Evolutionary conservation across 2,888 invertebrate species (phyloP).

Genomic region (Conomelus anceps): DNA sequence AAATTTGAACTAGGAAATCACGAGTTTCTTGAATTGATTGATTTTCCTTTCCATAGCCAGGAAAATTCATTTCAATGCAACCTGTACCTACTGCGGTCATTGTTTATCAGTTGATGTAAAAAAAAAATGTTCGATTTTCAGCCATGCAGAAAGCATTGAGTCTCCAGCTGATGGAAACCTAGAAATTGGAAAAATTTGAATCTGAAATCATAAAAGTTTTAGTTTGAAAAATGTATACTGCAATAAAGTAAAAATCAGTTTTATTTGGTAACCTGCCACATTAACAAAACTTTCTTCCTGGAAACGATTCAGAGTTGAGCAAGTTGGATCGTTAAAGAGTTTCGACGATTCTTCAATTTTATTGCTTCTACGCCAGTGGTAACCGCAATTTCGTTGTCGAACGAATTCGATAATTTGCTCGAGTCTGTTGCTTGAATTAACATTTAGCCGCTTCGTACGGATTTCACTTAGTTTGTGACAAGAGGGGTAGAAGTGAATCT

Average conservation of each 20-base stretch:
- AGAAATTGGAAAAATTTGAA: not conserved
- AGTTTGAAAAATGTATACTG: not conserved
- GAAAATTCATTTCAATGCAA: no score
- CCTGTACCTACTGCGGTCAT: no score
- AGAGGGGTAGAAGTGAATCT: not conserved
- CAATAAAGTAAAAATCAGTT: not conserved
- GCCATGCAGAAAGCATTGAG: not conserved
- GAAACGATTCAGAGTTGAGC: not conserved
- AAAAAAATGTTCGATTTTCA: no score
- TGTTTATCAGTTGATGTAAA: no score
- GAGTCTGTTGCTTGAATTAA: not conserved
- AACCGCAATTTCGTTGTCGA: not conserved
- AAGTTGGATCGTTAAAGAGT: not conserved
- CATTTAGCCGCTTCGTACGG: not conserved
- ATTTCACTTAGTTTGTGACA: not conserved
- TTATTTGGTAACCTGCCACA: not conserved
- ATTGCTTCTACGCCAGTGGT: not conserved
- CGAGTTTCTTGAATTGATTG: no score
- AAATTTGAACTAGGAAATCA: no score
- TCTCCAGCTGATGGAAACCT: not conserved
- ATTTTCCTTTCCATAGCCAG: no score
- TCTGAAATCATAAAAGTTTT: not conserved
- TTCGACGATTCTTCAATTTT: not conserved
- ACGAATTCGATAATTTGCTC: not conserved
- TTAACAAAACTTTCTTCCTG: not conserved